A percentile compares a stretch with the other conserved stretches of the same genome.
These are phyloP conservation scores for Drosophila acutilabella DNA, from an alignment of 2,888 invertebrate genomes.

Conservation along the genomic window DNA sequence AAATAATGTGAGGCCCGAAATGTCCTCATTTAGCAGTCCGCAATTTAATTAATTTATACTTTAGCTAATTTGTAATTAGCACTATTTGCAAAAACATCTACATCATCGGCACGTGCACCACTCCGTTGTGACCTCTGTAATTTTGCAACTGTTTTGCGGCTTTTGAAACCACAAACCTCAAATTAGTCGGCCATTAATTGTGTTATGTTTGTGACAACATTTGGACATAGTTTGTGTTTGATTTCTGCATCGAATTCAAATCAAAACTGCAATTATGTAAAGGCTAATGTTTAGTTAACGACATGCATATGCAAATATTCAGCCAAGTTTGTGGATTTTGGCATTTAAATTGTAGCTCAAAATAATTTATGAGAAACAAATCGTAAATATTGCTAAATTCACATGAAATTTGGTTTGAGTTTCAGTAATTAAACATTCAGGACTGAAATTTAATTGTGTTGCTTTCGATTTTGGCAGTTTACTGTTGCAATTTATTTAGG, in stretches of 20 bases:
- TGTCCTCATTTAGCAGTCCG: slow-evolving; percentile 38
- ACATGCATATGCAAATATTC: neutral
- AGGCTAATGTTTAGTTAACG: neutral
- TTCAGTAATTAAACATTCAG: no score
- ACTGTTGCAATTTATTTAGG: no score
- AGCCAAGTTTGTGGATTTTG: no score
- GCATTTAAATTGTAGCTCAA: no score
- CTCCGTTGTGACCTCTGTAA: neutral
- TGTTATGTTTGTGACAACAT: slow-evolving; percentile 1
- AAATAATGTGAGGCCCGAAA: slow-evolving; percentile 26
- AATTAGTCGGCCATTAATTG: slow-evolving; percentile 53
- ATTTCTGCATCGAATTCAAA: slow-evolving; percentile 1
- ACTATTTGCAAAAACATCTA: slow-evolving; percentile 24
- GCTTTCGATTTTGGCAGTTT: no score
- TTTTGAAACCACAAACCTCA: slow-evolving; percentile 34
- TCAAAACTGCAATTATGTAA: no score
- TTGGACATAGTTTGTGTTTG: neutral
- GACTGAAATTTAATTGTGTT: no score
- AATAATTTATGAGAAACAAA: no score
- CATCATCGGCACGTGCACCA: slow-evolving; percentile 13
- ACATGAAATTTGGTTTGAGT: no score
- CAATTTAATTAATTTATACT: slow-evolving; percentile 61
- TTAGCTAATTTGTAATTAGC: slow-evolving; percentile 58
- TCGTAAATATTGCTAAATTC: no score
- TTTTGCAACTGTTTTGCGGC: slow-evolving; percentile 4